These are phyloP conservation scores for Bucco capensis DNA, from an alignment of 2,113 vertebrate genomes.

Conservation along the genomic window DNA sequence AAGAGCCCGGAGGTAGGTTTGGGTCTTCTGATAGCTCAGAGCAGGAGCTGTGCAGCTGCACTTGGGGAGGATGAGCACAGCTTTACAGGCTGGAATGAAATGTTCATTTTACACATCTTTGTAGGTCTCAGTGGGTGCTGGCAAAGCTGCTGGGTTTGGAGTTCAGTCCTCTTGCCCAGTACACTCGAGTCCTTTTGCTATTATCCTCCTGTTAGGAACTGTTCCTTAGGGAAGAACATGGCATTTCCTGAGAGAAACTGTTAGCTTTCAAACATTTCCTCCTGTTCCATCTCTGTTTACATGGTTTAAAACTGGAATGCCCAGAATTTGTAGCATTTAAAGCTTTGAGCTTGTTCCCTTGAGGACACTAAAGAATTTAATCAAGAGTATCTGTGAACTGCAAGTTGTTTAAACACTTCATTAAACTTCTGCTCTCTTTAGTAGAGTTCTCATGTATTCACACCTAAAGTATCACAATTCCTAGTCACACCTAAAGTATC, in stretches of 20 bases:
- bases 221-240: background rate
- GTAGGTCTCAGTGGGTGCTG: background rate
- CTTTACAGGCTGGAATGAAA: slow-evolving; percentile 23
- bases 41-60: no score
- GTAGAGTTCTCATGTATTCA: background rate
- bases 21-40: background rate
- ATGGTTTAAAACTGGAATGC: background rate
- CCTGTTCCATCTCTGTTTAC: background rate
- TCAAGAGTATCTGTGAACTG: background rate
- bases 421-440: background rate
- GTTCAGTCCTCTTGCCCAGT: background rate
- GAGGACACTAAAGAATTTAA: background rate
- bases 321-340: background rate
- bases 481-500: background rate
- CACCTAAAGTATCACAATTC: background rate
- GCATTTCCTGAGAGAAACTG: background rate
- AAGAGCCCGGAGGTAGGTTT: slow-evolving; percentile 92
- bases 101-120: slow-evolving; percentile 52
- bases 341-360: background rate
- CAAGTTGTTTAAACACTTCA: background rate
- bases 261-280: background rate
- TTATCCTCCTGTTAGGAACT: background rate
- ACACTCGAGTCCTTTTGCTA: background rate
- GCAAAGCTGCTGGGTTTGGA: background rate
- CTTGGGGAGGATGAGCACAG: background rate